phyloP scores from a whole-genome alignment of 2,888 invertebrate genomes.

The Hartigia nigra region DNA sequence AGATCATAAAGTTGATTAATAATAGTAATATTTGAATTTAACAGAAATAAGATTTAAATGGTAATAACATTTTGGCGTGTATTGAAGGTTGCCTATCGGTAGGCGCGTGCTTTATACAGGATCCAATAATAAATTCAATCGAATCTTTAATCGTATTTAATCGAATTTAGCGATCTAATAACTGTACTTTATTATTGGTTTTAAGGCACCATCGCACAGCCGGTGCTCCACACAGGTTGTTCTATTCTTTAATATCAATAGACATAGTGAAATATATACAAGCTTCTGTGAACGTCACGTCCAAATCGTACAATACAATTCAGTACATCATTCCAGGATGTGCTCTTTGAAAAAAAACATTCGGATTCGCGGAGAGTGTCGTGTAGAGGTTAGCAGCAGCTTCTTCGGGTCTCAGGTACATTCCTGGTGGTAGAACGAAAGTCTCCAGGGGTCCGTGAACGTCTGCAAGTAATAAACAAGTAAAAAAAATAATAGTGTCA shows the following conservation, averaged over 20 bases:
- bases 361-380: slow-evolving; percentile 89
- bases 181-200: not conserved
- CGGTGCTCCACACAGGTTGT: not conserved
- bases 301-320: slow-evolving; percentile 42
- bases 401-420: slow-evolving; percentile 84
- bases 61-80: not conserved
- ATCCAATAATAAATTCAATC: not conserved
- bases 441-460: slow-evolving; percentile 56
- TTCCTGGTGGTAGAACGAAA: slow-evolving; percentile 70
- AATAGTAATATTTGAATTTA: not conserved
- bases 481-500: not conserved
- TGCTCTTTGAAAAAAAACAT: slow-evolving; percentile 90
- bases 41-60: not conserved
- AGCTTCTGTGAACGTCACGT: not conserved
- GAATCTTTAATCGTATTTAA: not conserved
- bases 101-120: not conserved
- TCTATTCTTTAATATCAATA: not conserved
- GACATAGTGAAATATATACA: not conserved
- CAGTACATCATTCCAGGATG: slow-evolving; percentile 94
- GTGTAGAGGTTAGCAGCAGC: slow-evolving; percentile 80
- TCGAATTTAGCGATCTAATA: not conserved
- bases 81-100: not conserved
- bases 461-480: slow-evolving; percentile 42
- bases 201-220: not conserved
- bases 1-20: not conserved